Conservation (phyloP, 2,888 invertebrate genomes). For the Ectemnius continuus region DNA sequence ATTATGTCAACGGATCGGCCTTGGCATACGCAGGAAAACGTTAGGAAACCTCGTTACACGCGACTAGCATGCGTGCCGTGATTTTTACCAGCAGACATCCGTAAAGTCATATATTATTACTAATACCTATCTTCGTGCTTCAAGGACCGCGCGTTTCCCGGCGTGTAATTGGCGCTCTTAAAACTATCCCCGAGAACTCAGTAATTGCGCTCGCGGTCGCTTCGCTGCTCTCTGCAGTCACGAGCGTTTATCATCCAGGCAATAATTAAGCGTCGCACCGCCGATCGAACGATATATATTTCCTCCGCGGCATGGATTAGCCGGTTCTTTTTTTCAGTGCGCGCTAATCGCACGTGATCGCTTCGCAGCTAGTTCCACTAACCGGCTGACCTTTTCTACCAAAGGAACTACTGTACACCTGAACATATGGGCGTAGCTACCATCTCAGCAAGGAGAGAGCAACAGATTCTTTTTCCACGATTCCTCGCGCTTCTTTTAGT, state of each 20-base stretch:
- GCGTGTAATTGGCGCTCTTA: slow-evolving; percentile 34
- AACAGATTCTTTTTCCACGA: no score
- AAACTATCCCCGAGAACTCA: slow-evolving; percentile 26
- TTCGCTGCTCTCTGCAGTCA: slow-evolving; percentile 24
- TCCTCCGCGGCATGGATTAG: no score
- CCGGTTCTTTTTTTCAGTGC: no score
- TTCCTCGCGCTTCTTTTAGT: no score
- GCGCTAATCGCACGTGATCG: no score
- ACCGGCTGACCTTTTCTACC: no score
- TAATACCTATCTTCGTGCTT: slow-evolving; percentile 30
- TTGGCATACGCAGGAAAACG: slow-evolving; percentile 53
- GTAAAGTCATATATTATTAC: slow-evolving; percentile 34
- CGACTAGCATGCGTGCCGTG: slow-evolving; percentile 33
- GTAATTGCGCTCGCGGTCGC: slow-evolving; percentile 36
- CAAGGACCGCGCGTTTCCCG: slow-evolving; percentile 6
- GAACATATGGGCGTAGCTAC: no score
- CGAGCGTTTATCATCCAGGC: slow-evolving; percentile 14
- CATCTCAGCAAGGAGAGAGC: no score
- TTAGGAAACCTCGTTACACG: slow-evolving; percentile 35
- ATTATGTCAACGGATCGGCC: slow-evolving; percentile 49
- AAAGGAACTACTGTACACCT: no score
- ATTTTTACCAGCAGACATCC: slow-evolving; percentile 28
- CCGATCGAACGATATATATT: no score
- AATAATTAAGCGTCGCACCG: slow-evolving; percentile 7
- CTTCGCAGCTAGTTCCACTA: no score